Evolutionary conservation across 2,113 vertebrate genomes (phyloP), one percentile per base, ranked within the genome.

Genomic region (Callipepla californica): DNA sequence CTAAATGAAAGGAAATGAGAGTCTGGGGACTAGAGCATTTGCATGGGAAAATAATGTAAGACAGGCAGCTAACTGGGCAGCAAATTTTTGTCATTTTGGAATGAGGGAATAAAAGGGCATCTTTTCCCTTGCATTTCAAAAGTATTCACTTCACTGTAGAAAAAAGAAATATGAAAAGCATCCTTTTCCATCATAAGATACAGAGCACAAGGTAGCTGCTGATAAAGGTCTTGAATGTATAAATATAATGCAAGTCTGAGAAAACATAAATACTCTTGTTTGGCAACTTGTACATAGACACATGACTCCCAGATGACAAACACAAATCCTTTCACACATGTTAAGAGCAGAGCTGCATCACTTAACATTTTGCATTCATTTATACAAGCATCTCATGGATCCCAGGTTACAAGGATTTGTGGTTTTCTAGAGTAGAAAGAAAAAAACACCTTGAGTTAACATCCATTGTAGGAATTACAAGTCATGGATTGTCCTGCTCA

Each of bases 71-170:
- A 70, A 55, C 7, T 44, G 45, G 53, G 11, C 17, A 38, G 59
- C 14, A 75, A 92, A 44, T 62, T 68, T 50, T 44, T 48, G 9
- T 57, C 42, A 4, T 77, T 47, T 50, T 59, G 21, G 13, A 79
- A 81, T 2, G 57, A 81, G 58, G 11, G 11, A 19, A 19, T 22
- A 70, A 72, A 72, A 38, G 3, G n/a, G 7, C 0, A 0, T 55
- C 15, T 89, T 89, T 47, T 47, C 23, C 13, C 32, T 63, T 79
- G 17, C 14, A 44, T 47, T n/a, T 57, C 14, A 75, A 63, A 86
- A 77, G 6, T 0, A 0, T 51, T 79, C 2, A 51, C 67, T 63
- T 80, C 4, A 62, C 5, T 85, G 26, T 1, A 18, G 67, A 74
- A 85, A 75, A 91, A 68, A 2, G 17, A 81, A 85, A 57, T 44